A percentile compares a stretch with the other conserved stretches of the same genome.
phyloP scores from a whole-genome alignment of 2,888 invertebrate species.

The Oligia fasciuncula region DNA sequence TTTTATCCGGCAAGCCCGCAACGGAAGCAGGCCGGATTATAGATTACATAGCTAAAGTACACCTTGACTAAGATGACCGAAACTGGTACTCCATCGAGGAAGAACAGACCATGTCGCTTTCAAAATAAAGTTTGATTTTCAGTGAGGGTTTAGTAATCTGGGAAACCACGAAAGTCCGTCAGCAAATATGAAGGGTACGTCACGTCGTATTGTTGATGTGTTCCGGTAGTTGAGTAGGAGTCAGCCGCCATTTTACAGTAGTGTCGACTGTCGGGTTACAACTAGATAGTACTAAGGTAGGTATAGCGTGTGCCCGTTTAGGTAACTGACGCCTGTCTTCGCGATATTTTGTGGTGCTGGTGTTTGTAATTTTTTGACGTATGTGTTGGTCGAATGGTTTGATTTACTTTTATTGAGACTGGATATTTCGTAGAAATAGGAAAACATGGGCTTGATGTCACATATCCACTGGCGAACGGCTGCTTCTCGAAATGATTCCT shows the following conservation, averaged over 20 bases:
- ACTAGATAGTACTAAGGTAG: slow-evolving; percentile 14
- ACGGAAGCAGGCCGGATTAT: slow-evolving; percentile 43
- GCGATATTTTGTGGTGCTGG: neutral
- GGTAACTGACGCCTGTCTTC: slow-evolving; percentile 6
- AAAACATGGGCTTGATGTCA: neutral
- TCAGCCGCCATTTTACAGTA: slow-evolving; percentile 38
- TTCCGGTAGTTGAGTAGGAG: slow-evolving; percentile 58
- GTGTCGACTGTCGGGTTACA: slow-evolving; percentile 31
- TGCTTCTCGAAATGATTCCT: too few species aligned
- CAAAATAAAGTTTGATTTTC: slow-evolving; percentile 31
- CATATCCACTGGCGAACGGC: too few species aligned
- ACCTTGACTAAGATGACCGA: slow-evolving; percentile 38
- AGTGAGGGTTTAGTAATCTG: slow-evolving; percentile 20
- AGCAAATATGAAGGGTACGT: slow-evolving; percentile 49
- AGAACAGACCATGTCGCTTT: slow-evolving; percentile 5
- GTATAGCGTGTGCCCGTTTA: slow-evolving; percentile 23
- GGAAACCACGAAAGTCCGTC: slow-evolving; percentile 38
- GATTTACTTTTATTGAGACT: neutral
- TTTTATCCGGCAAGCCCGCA: slow-evolving; percentile 50
- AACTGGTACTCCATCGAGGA: neutral
- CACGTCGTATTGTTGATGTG: slow-evolving; percentile 55
- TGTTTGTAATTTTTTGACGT: slow-evolving; percentile 1
- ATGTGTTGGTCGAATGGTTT: neutral
- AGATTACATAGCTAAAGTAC: slow-evolving; percentile 54
- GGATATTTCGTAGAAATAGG: neutral